phyloP scores from a whole-genome alignment of 2,888 invertebrate genomes.

The Diadromus collaris region DNA sequence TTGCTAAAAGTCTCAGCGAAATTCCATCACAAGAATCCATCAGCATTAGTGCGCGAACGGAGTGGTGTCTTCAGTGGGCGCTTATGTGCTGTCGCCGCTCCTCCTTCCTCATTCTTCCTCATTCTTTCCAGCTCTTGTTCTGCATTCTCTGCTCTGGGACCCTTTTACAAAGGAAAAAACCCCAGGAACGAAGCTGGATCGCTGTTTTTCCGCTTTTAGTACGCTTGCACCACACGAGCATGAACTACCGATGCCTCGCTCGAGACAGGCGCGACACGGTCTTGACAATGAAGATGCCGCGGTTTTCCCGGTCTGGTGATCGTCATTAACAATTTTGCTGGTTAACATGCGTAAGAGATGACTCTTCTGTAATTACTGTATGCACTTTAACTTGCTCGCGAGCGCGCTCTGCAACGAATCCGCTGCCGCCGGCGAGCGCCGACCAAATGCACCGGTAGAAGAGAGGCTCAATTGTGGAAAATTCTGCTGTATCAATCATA shows the following conservation, averaged over 20 bases:
- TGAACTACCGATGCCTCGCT: constrained; percentile 31
- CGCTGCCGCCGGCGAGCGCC: background rate
- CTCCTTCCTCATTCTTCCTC: background rate
- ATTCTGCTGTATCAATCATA: background rate
- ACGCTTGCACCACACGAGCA: constrained; percentile 26
- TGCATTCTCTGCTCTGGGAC: constrained; percentile 7
- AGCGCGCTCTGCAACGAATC: constrained; percentile 4
- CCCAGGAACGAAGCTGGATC: background rate
- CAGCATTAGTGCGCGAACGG: constrained; percentile 42
- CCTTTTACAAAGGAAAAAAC: constrained; percentile 1
- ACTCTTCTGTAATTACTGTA: background rate
- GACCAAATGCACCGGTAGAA: background rate
- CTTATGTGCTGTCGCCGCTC: background rate
- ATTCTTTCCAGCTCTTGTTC: background rate
- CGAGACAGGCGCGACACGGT: constrained; percentile 3
- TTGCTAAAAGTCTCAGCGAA: background rate
- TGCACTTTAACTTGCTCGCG: background rate
- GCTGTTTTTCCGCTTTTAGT: constrained; percentile 1
- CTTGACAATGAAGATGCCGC: constrained; percentile 49
- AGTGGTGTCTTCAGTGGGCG: background rate
- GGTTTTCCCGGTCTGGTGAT: constrained; percentile 43
- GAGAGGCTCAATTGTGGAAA: constrained; percentile 4
- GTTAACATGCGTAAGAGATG: constrained; percentile 62
- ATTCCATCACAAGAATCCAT: constrained; percentile 63
- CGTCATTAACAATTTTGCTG: constrained; percentile 67